Evolutionary conservation across 2,797 vertebrate species (phyloP).

Genomic region (Cuculus canorus): DNA sequence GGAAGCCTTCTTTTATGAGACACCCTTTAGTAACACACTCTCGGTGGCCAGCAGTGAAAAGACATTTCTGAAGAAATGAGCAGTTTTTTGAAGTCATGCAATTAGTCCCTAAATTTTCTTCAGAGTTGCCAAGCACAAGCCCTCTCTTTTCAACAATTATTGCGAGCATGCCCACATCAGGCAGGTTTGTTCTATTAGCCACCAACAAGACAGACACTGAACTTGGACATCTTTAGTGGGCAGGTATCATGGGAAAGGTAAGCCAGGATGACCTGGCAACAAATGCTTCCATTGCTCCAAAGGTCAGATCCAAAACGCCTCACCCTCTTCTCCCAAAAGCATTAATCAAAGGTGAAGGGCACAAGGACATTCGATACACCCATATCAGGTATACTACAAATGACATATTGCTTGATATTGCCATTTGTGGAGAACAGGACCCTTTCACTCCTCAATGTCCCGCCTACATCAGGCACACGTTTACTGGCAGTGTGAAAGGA

Average conservation of each 20-base stretch:
- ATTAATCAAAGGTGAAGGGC: not conserved
- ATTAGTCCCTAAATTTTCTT: not conserved
- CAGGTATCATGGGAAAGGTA: not conserved
- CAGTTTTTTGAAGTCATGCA: not conserved
- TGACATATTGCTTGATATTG: not conserved
- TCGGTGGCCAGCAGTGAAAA: not conserved
- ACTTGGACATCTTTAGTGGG: not conserved
- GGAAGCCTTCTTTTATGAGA: not conserved
- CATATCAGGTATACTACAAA: not conserved
- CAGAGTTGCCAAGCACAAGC: not conserved
- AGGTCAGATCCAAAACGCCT: not conserved
- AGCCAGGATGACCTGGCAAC: not conserved
- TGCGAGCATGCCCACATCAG: not conserved
- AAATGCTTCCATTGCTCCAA: not conserved
- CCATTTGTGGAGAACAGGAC: not conserved
- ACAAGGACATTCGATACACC: not conserved
- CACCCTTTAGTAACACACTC: not conserved
- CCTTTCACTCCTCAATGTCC: not conserved
- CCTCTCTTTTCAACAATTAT: not conserved
- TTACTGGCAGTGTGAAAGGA: not conserved
- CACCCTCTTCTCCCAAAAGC: not conserved
- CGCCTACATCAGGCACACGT: fast-evolving
- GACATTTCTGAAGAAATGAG: not conserved
- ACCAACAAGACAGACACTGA: not conserved
- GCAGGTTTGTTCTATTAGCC: not conserved